A percentile compares a stretch with the other conserved stretches of the same genome.
Conservation (phyloP, 2,113 vertebrate species). For the Hyla sarda region DNA sequence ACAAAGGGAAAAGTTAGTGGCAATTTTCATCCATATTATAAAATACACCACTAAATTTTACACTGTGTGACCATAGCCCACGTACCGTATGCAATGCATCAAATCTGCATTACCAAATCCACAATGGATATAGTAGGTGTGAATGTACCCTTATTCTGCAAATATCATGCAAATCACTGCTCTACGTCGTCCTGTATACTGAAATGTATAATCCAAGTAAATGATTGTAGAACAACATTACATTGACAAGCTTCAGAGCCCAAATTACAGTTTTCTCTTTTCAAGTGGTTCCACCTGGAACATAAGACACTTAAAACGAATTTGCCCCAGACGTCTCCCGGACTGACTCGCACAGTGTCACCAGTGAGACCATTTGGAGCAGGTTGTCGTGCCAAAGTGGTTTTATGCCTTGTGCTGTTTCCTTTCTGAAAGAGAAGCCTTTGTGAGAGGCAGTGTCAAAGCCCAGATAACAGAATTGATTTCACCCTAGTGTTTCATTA, state of each 20-base stretch:
- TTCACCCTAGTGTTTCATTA: slow-evolving; percentile 41
- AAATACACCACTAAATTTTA: too few species aligned
- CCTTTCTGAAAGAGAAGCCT: slow-evolving; percentile 34
- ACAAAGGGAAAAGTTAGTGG: too few species aligned
- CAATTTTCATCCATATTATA: too few species aligned
- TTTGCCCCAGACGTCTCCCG: neutral
- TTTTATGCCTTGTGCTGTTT: slow-evolving; percentile 23
- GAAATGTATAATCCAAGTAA: neutral
- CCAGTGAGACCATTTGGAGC: slow-evolving; percentile 1
- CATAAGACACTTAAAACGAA: slow-evolving; percentile 24
- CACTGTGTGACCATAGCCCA: too few species aligned
- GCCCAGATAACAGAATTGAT: slow-evolving; percentile 51
- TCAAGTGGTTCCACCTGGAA: slow-evolving; percentile 35
- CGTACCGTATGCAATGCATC: too few species aligned
- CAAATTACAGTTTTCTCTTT: slow-evolving; percentile 34
- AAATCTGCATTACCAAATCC: too few species aligned
- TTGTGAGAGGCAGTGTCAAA: slow-evolving; percentile 36
- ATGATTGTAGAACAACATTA: neutral
- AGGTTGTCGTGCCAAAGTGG: slow-evolving; percentile 18
- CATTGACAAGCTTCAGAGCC: slow-evolving; percentile 10
- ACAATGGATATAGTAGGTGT: too few species aligned
- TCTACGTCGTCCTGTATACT: neutral
- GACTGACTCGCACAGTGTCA: slow-evolving; percentile 47
- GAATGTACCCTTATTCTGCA: too few species aligned
- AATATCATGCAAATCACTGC: too few species aligned